Conservation (phyloP, 2,113 vertebrate species). For the Budorcas taxicolor region DNA sequence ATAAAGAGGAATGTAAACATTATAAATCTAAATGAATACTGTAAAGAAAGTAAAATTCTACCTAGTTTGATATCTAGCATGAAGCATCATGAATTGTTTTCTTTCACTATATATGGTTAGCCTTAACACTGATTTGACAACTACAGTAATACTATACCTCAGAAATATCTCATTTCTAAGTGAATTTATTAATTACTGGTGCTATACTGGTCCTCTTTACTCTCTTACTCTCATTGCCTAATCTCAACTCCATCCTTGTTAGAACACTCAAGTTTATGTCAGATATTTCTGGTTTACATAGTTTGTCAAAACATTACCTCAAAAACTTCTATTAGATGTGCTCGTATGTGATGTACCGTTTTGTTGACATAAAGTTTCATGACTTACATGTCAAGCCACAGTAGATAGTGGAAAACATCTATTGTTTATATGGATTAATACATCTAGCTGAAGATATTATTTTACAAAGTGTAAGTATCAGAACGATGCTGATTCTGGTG, state of each 20-base stretch:
- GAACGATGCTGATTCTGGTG: neutral
- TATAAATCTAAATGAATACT: slow-evolving; percentile 18
- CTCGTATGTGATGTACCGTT: neutral
- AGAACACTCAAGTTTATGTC: neutral
- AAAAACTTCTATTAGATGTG: slow-evolving; percentile 39
- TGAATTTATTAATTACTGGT: neutral
- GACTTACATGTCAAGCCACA: neutral
- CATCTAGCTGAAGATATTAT: slow-evolving; percentile 41
- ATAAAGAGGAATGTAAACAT: neutral
- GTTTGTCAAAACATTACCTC: neutral
- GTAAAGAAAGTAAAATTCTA: neutral
- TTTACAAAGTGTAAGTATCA: slow-evolving; percentile 29
- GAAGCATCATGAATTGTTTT: neutral
- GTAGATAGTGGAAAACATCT: neutral
- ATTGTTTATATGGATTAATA: slow-evolving; percentile 46
- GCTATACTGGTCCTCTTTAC: neutral
- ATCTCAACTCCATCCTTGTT: neutral
- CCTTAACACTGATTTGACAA: neutral
- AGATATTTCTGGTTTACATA: neutral
- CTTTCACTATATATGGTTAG: neutral
- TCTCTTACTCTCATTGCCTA: neutral
- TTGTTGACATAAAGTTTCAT: slow-evolving; percentile 32
- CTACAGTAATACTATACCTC: neutral
- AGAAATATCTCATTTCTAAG: neutral
- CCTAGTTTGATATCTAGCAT: neutral